Evolutionary conservation across 35 echinoderm and acorn worm species (phyloP).

Genomic region (Apostichopus japonicus): DNA sequence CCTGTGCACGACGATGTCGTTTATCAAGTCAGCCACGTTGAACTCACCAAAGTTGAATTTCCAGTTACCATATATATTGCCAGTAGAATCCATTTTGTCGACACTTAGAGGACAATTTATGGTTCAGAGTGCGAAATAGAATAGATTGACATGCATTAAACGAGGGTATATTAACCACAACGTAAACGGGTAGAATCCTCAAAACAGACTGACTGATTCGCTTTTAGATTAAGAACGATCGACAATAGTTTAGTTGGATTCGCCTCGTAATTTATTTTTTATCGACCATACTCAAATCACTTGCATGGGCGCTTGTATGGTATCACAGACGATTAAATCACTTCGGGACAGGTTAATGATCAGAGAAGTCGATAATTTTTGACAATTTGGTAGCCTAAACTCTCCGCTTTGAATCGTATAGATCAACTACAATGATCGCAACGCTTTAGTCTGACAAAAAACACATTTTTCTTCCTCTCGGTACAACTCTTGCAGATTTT

Average conservation of each 20-base stretch:
- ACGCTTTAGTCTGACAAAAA: constrained; percentile 35
- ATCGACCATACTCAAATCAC: constrained; percentile 44
- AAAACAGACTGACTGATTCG: background rate
- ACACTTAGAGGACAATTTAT: constrained; percentile 37
- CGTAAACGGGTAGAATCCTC: background rate
- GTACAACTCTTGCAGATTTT: background rate
- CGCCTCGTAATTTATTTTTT: constrained; percentile 30
- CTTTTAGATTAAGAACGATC: background rate
- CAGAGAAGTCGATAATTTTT: constrained; percentile 26
- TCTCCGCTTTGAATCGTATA: background rate
- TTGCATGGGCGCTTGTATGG: constrained; percentile 1
- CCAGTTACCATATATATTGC: background rate
- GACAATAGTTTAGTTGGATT: constrained; percentile 10
- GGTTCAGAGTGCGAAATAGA: background rate
- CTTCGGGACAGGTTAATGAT: constrained; percentile 29
- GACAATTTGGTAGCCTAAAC: constrained; percentile 34
- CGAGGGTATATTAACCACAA: background rate
- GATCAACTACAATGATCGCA: background rate
- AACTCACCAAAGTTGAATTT: too few species aligned
- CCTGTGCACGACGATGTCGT: too few species aligned
- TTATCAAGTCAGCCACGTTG: too few species aligned
- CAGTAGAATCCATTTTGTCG: constrained; percentile 12
- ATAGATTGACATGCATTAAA: constrained; percentile 18
- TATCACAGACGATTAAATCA: constrained; percentile 47
- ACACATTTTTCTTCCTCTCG: constrained; percentile 15